Base-by-base conservation (phyloP, 2,888 invertebrate genomes). In the Hydriomena furcata region DNA sequence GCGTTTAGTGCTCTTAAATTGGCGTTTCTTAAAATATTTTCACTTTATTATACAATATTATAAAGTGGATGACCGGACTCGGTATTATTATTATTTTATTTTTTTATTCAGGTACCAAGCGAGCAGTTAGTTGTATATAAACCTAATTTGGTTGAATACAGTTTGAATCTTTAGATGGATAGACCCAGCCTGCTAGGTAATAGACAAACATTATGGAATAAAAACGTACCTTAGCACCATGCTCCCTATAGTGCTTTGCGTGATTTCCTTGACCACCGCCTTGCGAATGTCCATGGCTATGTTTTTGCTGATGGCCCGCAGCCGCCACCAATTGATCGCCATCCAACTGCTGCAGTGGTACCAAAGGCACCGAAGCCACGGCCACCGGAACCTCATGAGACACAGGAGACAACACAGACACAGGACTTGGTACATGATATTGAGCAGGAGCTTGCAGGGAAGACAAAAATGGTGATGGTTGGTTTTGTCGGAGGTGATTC, bases 251-350 rank as follows among this genome's bases (percentile, higher is more conserved):
- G 56, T 92, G 91, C 10, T 90, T 87, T 0, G 79, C 83, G 32
- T 92, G 91, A 11, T 92, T 85, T 8, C 86, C 81, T 27, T 91
- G 86, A 0, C 93, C 93, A 0, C 91, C 92, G 0, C 92, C 92
- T 1, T 86, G 82, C 32, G 84, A 71, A 34, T 84, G 76, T 2
- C 79, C 79, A 20, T 79, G 77, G 1, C 72, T 73, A 43, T 84
- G 79, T 25, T 79, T 75, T 0, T 82, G 68, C 13, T 78, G 73
- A 53, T 83, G 75, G n/a, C 76, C 76, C 28, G 76, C 71, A 0
- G 79, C 73, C 0, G 78, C 68, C 1, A 66, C 63, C 21, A 70
- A 54, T 59, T 67, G 69, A 54, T 82, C 82, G 3, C 63, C 73
- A 10, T 60, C 64, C 42, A 74, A 65, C 53, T 75, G 55, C 44